Conservation (phyloP, 2,888 invertebrate genomes). For the Epinotia bilunana region DNA sequence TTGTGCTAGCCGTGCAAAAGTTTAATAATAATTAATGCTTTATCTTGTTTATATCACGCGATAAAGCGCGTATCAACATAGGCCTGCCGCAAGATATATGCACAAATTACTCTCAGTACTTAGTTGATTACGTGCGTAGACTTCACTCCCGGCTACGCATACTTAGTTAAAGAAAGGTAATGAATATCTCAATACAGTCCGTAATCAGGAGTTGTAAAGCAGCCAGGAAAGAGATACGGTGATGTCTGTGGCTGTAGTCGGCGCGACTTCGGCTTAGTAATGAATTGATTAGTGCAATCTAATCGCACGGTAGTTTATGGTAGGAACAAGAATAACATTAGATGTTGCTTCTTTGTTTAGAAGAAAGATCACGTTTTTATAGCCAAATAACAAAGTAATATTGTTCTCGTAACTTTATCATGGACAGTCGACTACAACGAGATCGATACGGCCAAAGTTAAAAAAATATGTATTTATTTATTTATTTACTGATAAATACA, state of each 20-base stretch:
- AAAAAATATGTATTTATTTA: too few species aligned
- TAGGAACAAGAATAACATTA: conserved; percentile 2
- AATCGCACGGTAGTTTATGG: conserved; percentile 27
- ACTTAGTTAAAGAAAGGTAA: background rate
- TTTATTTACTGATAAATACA: too few species aligned
- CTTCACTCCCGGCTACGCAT: background rate
- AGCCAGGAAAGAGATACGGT: conserved; percentile 3
- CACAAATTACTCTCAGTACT: background rate
- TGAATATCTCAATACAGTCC: conserved; percentile 7
- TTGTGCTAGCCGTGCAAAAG: background rate
- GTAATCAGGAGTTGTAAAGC: conserved; percentile 27
- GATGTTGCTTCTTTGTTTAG: conserved; percentile 9
- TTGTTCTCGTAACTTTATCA: too few species aligned
- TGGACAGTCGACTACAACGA: too few species aligned
- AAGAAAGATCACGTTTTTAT: background rate
- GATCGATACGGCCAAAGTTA: too few species aligned
- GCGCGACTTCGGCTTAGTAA: conserved; percentile 1
- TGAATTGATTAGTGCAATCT: conserved; percentile 34
- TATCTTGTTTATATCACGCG: background rate
- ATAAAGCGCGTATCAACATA: background rate
- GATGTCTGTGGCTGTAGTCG: conserved; percentile 8
- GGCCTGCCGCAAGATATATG: background rate
- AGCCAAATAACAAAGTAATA: too few species aligned
- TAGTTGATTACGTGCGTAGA: conserved; percentile 1
- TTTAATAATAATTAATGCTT: background rate